phyloP scores from a whole-genome alignment of 2,113 vertebrate genomes.

The Sapayoa aenigma region DNA sequence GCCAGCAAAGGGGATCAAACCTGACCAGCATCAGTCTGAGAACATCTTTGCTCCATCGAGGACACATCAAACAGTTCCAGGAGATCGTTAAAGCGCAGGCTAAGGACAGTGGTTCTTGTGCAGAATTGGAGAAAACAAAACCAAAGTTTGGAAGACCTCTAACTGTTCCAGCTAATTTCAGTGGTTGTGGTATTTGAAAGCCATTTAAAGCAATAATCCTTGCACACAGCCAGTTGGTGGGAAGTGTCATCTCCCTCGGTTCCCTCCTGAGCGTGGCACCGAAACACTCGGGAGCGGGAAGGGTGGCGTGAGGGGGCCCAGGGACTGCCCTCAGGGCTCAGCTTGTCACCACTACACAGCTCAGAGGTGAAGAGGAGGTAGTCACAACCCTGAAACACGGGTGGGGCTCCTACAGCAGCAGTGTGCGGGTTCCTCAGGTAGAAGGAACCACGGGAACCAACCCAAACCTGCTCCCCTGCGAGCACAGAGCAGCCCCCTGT shows the following conservation, averaged over 20 bases:
- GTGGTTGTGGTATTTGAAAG: background rate
- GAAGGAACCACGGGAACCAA: accelerated
- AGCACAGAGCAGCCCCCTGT: background rate
- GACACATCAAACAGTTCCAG: background rate
- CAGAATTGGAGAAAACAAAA: background rate
- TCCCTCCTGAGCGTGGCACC: background rate
- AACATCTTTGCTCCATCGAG: accelerated
- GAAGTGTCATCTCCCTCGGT: background rate
- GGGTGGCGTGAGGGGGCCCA: background rate
- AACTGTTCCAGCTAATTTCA: background rate
- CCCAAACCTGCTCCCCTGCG: background rate
- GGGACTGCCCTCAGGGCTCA: background rate
- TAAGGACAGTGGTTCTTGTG: background rate
- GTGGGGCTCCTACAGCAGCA: background rate
- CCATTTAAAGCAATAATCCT: background rate
- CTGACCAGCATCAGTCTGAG: background rate
- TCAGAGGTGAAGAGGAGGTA: background rate
- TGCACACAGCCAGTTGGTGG: background rate
- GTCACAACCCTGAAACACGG: background rate
- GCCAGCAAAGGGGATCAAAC: background rate
- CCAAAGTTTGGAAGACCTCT: background rate
- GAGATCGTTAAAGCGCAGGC: background rate
- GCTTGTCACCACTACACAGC: background rate
- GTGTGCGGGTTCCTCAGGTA: accelerated
- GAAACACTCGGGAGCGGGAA: background rate